A percentile compares a stretch with the other conserved stretches of the same genome.
phyloP scores from a whole-genome alignment of 53 echinoderm and acorn worm species.

The Hippasteria phrygiana region DNA sequence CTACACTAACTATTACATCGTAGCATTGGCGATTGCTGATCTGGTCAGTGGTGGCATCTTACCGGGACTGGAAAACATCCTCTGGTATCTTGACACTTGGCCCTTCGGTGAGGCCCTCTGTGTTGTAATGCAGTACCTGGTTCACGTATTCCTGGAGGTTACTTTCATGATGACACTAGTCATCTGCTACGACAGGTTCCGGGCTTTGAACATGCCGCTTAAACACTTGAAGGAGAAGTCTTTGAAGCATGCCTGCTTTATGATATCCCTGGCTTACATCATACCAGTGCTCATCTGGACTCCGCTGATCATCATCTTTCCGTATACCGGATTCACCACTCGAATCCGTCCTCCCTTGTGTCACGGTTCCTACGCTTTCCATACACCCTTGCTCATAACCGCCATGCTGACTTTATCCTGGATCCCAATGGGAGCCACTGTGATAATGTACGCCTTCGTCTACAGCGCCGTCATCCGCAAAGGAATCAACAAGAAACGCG shows the following conservation, averaged over 20 bases:
- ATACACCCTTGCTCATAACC: neutral
- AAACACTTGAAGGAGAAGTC: slow-evolving; percentile 56
- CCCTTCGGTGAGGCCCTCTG: slow-evolving; percentile 61
- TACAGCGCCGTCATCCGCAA: slow-evolving; percentile 32
- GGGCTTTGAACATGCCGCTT: slow-evolving; percentile 63
- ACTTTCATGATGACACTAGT: slow-evolving; percentile 57
- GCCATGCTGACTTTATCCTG: slow-evolving; percentile 12
- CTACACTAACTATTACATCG: slow-evolving; percentile 73
- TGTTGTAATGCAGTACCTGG: slow-evolving; percentile 37
- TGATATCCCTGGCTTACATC: slow-evolving; percentile 53
- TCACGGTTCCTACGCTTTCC: neutral
- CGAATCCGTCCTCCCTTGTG: neutral
- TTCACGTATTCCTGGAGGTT: slow-evolving; percentile 66
- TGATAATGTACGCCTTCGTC: slow-evolving; percentile 9
- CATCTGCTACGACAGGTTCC: slow-evolving; percentile 72
- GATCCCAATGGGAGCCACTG: slow-evolving; percentile 8
- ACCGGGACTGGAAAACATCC: slow-evolving; percentile 12
- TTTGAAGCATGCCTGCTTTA: slow-evolving; percentile 37
- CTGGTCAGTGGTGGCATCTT: slow-evolving; percentile 59
- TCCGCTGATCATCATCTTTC: slow-evolving; percentile 49
- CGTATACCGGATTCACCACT: slow-evolving; percentile 11
- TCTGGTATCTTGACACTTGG: slow-evolving; percentile 37
- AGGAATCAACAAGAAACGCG: neutral
- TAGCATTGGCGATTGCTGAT: slow-evolving; percentile 68
- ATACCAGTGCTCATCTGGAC: slow-evolving; percentile 67